These are phyloP conservation scores for Tyria jacobaeae DNA, from an alignment of 2,888 invertebrate genomes.

Conservation along the genomic window DNA sequence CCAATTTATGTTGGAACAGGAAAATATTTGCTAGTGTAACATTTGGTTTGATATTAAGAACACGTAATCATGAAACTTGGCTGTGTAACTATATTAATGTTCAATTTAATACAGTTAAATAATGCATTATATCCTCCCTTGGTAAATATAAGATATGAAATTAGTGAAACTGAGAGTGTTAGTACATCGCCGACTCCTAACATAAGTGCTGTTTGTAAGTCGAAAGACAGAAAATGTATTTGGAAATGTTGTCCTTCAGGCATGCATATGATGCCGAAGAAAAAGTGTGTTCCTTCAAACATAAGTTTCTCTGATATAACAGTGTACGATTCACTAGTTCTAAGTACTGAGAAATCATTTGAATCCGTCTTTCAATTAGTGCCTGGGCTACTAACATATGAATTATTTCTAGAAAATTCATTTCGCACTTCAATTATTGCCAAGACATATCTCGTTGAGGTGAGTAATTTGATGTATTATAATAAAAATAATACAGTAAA, in stretches of 20 bases:
- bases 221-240: not conserved
- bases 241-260: conserved; percentile 4
- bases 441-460: not conserved
- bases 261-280: not conserved
- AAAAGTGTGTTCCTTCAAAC: not conserved
- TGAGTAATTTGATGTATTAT: not conserved
- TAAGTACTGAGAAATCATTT: not conserved
- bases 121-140: not conserved
- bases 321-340: not conserved
- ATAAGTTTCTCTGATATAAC: not conserved
- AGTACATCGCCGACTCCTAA: not conserved
- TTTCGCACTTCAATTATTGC: not conserved
- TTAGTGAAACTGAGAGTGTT: not conserved
- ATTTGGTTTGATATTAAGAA: not conserved
- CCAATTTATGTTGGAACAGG: too few relatives aligned
- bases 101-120: not conserved
- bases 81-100: not conserved
- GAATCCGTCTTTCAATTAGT: not conserved
- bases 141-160: not conserved
- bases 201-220: not conserved
- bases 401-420: not conserved
- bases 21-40: too few relatives aligned
- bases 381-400: not conserved
- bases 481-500: too few relatives aligned
- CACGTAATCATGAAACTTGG: not conserved